phyloP scores from a whole-genome alignment of 2,888 invertebrate genomes.

The Clunio marinus region DNA sequence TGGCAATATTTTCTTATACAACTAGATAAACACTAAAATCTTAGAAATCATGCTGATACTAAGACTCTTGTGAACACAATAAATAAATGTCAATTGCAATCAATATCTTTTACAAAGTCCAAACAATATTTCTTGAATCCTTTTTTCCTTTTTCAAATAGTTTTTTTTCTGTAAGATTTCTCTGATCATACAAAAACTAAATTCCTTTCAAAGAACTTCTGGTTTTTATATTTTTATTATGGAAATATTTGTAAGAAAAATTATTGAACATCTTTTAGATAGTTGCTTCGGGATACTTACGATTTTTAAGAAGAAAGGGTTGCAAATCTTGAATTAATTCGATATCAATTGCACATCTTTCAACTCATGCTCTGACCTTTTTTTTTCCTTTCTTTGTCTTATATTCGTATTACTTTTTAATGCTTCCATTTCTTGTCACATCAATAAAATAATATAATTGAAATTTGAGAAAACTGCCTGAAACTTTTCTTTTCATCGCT shows the following conservation, averaged over 20 bases:
- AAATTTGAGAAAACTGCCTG: no score
- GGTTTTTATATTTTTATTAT: slow-evolving; percentile 23
- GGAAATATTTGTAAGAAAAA: neutral
- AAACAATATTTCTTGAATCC: no score
- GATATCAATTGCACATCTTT: slow-evolving; percentile 33
- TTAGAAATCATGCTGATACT: neutral
- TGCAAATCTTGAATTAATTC: slow-evolving; percentile 35
- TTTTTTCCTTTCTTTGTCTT: neutral
- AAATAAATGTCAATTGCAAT: slow-evolving; percentile 16
- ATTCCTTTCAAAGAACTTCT: neutral
- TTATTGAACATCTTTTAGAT: slow-evolving; percentile 6
- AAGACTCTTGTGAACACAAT: slow-evolving; percentile 7
- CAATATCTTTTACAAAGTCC: neutral
- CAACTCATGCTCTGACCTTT: neutral
- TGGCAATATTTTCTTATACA: neutral
- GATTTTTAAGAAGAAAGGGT: slow-evolving; percentile 16
- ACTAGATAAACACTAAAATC: neutral
- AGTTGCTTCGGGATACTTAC: neutral
- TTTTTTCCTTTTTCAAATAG: neutral
- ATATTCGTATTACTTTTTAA: no score
- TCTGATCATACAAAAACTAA: neutral
- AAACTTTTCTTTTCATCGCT: no score
- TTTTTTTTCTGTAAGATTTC: neutral
- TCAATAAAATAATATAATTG: neutral
- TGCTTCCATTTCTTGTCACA: no score